Evolutionary conservation across 2,797 vertebrate genomes (phyloP).

Genomic region (Poecilia velifera): DNA sequence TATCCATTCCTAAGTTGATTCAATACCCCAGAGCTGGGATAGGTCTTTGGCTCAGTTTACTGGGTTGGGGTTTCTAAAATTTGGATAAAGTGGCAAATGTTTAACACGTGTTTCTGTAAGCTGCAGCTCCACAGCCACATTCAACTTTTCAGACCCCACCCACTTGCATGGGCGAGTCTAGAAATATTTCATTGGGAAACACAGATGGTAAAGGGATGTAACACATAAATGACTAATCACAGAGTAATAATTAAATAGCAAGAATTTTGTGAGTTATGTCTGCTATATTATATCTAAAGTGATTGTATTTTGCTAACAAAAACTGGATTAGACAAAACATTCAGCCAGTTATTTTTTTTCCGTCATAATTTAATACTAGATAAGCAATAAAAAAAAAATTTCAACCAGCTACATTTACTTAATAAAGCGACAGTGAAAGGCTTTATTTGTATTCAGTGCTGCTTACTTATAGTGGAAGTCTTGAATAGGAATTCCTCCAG

Average conservation of each 20-base stretch:
- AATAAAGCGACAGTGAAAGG: background rate
- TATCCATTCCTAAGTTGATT: slow-evolving; percentile 3
- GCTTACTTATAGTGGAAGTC: background rate
- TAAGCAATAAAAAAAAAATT: background rate
- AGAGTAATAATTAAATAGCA: too few species aligned
- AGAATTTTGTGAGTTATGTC: background rate
- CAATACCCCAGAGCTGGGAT: background rate
- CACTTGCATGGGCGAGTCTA: background rate
- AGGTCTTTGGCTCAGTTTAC: background rate
- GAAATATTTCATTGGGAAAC: background rate
- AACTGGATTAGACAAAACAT: background rate
- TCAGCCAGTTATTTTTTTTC: background rate
- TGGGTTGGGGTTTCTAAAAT: background rate
- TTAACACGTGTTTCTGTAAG: too few species aligned
- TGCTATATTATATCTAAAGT: background rate
- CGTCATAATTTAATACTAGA: background rate
- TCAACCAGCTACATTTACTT: background rate
- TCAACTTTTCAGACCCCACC: background rate
- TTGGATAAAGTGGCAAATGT: background rate
- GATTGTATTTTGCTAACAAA: background rate
- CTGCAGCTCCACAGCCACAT: background rate
- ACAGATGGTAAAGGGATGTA: background rate
- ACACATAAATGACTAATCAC: background rate
- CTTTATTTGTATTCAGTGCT: background rate
- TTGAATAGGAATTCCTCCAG: background rate